phyloP scores from a whole-genome alignment of 1,140 invertebrate species.

The Drepana arcuata region DNA sequence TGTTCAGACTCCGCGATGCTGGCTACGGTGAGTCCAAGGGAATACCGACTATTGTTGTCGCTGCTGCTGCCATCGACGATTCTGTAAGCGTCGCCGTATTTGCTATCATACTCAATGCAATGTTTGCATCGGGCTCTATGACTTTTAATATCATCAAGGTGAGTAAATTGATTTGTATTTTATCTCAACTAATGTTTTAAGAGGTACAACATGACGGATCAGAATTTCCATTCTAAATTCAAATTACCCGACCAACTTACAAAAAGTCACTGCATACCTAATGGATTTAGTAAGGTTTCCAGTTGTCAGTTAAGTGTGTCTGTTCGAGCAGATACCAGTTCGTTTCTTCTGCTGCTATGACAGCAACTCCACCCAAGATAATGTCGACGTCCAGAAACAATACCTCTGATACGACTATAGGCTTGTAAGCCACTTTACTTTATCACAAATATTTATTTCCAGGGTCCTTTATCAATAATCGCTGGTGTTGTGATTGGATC shows the following conservation, averaged over 20 bases:
- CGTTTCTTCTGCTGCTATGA: too few species aligned
- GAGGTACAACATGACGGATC: too few species aligned
- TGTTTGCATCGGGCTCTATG: slow-evolving; percentile 82
- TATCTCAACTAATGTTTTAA: background rate
- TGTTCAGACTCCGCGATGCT: slow-evolving; percentile 86
- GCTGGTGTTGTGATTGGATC: slow-evolving; percentile 83
- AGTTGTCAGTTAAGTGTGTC: too few species aligned
- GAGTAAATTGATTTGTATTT: slow-evolving; percentile 4
- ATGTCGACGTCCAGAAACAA: too few species aligned
- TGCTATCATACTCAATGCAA: slow-evolving; percentile 87
- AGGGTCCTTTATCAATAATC: slow-evolving; percentile 82
- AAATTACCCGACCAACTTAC: too few species aligned
- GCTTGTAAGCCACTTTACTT: too few species aligned
- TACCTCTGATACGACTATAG: too few species aligned
- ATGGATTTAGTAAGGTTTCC: too few species aligned
- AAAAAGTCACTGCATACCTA: too few species aligned
- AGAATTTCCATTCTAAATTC: too few species aligned
- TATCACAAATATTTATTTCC: slow-evolving; percentile 25
- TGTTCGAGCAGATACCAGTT: too few species aligned
- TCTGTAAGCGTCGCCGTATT: slow-evolving; percentile 94
- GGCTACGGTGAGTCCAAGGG: slow-evolving; percentile 95
- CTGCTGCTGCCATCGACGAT: slow-evolving; percentile 88
- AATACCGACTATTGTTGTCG: slow-evolving; percentile 95
- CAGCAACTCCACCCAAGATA: too few species aligned
- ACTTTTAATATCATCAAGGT: slow-evolving; percentile 73